These are phyloP conservation scores for Apamea sordens DNA, from an alignment of 2,888 invertebrate genomes.

Conservation along the genomic window DNA sequence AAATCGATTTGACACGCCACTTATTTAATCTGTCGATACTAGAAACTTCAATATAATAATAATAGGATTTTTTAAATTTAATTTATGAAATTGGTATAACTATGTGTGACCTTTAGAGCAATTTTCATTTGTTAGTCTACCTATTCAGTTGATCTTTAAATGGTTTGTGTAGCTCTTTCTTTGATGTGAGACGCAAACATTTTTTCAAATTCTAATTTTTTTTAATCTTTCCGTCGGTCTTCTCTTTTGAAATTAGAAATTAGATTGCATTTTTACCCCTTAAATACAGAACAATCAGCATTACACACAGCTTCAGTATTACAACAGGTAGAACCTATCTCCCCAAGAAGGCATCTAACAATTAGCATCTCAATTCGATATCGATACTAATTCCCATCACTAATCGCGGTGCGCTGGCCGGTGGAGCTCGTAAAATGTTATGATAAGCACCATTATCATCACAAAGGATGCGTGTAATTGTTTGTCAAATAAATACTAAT, in stretches of 20 bases:
- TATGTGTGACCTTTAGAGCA: conserved; percentile 52
- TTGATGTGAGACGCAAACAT: conserved; percentile 2
- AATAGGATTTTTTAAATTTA: conserved; percentile 61
- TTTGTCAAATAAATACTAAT: conserved; percentile 90
- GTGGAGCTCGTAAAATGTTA: conserved; percentile 85
- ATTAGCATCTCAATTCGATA: conserved; percentile 17
- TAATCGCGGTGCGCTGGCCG: conserved; percentile 69
- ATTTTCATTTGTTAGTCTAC: conserved; percentile 47
- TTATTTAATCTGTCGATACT: conserved; percentile 57
- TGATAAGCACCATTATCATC: conserved; percentile 89
- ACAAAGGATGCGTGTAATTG: conserved; percentile 90
- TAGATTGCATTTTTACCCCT: neutral
- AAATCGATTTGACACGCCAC: conserved; percentile 65
- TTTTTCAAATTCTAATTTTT: neutral
- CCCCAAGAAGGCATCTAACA: neutral
- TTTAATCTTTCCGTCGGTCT: neutral
- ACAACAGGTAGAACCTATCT: neutral
- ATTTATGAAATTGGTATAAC: conserved; percentile 59
- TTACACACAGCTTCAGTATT: neutral
- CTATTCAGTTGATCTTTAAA: conserved; percentile 31
- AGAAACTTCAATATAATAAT: conserved; percentile 56
- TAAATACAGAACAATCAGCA: neutral
- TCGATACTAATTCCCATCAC: conserved; percentile 71
- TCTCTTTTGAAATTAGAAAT: neutral
- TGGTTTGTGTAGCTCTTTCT: conserved; percentile 23